Conservation (phyloP, 1,140 invertebrate genomes). For the Caerostris darwini region DNA sequence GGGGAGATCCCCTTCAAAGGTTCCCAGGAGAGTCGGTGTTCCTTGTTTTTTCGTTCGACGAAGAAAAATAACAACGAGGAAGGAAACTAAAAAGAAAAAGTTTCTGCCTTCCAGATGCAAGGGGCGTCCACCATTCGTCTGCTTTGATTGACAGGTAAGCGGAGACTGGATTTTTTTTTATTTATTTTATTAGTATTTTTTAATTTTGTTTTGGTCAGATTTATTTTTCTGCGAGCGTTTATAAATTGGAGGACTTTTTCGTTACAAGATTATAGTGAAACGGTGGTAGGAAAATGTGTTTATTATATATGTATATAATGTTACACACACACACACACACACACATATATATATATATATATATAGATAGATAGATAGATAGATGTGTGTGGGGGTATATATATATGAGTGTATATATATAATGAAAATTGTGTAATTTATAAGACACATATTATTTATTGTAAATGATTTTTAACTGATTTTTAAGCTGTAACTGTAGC, state of each 20-base stretch:
- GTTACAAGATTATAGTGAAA: background rate
- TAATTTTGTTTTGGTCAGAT: background rate
- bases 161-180: background rate
- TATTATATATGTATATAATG: no score
- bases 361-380: background rate
- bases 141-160: slow-evolving; percentile 45
- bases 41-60: slow-evolving; percentile 59
- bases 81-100: background rate
- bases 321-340: no score
- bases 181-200: background rate
- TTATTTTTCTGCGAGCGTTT: slow-evolving; percentile 1
- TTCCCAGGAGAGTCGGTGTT: slow-evolving; percentile 21
- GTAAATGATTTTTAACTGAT: no score
- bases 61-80: slow-evolving; percentile 14
- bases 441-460: no score
- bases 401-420: no score
- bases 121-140: slow-evolving; percentile 45
- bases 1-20: background rate
- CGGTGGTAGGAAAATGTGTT: background rate
- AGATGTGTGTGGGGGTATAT: no score
- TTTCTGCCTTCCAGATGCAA: slow-evolving; percentile 44
- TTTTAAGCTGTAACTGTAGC: no score
- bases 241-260: background rate
- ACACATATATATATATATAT: background rate
- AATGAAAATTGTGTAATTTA: no score